Evolutionary conservation across 2,797 vertebrate species (phyloP).

Genomic region (Poeciliopsis presidionis): DNA sequence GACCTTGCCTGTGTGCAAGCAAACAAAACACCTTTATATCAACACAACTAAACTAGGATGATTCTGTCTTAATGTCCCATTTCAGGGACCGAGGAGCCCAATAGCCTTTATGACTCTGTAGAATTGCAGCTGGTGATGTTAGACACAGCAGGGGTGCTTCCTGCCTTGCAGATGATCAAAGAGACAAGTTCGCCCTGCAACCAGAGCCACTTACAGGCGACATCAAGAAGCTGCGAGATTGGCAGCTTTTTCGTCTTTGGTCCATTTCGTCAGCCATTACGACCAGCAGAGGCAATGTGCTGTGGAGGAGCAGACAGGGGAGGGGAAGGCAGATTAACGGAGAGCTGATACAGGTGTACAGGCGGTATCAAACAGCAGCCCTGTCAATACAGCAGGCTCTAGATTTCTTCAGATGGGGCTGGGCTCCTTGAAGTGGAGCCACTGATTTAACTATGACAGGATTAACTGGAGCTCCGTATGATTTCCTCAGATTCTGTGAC

Average conservation of each 20-base stretch:
- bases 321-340: slow-evolving; percentile 79
- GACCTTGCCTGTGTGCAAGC: slow-evolving; percentile 63
- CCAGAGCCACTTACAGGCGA: slow-evolving; percentile 70
- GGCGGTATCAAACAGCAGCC: slow-evolving; percentile 76
- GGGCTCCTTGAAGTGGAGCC: slow-evolving; percentile 62
- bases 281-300: slow-evolving; percentile 61
- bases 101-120: slow-evolving; percentile 70
- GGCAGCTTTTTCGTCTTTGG: slow-evolving; percentile 78
- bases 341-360: slow-evolving; percentile 81
- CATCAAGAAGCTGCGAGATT: slow-evolving; percentile 75
- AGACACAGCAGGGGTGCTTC: slow-evolving; percentile 63
- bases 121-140: slow-evolving; percentile 78
- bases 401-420: slow-evolving; percentile 61
- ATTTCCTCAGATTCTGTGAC: slow-evolving; percentile 82
- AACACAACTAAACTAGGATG: slow-evolving; percentile 83
- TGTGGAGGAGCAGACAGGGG: slow-evolving; percentile 70
- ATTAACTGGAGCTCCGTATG: slow-evolving; percentile 76
- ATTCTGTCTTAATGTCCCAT: slow-evolving; percentile 86
- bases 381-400: slow-evolving; percentile 74
- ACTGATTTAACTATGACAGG: slow-evolving; percentile 73
- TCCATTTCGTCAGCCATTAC: slow-evolving; percentile 79
- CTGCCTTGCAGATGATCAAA: slow-evolving; percentile 77
- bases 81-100: slow-evolving; percentile 80
- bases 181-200: slow-evolving; percentile 71
- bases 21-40: slow-evolving; percentile 78